Conservation (phyloP, 2,113 vertebrate genomes). For the Nipponia nippon region DNA sequence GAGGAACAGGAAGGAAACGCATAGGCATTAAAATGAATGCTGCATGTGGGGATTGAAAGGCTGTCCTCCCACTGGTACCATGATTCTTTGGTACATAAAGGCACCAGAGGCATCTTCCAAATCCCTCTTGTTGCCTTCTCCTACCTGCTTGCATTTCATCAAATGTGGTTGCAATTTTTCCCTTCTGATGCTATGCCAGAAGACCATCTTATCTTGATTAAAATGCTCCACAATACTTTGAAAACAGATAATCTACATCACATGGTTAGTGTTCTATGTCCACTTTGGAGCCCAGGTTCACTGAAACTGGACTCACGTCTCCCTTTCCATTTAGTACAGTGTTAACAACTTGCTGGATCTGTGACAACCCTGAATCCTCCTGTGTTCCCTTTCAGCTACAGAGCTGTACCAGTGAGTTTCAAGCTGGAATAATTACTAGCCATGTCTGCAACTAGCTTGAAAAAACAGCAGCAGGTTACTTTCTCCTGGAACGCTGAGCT, state of each 20-base stretch:
- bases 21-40: not conserved
- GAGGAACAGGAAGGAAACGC: not conserved
- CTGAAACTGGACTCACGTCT: not conserved
- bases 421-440: not conserved
- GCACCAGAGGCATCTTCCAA: not conserved
- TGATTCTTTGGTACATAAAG: not conserved
- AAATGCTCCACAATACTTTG: not conserved
- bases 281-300: not conserved
- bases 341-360: not conserved
- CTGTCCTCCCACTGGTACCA: not conserved
- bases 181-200: slow-evolving; percentile 31
- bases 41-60: not conserved
- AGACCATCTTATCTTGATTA: slow-evolving; percentile 29
- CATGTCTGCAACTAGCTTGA: not conserved
- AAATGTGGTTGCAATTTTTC: slow-evolving; percentile 31
- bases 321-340: not conserved
- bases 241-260: slow-evolving; percentile 28
- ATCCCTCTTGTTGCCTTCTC: not conserved
- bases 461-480: not conserved
- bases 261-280: not conserved
- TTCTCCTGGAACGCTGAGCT: not conserved
- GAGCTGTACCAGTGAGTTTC: not conserved
- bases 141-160: slow-evolving; percentile 26
- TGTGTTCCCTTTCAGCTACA: not conserved
- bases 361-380: not conserved